Conservation (phyloP, 2,888 invertebrate genomes). For the Agriotes lineatus region DNA sequence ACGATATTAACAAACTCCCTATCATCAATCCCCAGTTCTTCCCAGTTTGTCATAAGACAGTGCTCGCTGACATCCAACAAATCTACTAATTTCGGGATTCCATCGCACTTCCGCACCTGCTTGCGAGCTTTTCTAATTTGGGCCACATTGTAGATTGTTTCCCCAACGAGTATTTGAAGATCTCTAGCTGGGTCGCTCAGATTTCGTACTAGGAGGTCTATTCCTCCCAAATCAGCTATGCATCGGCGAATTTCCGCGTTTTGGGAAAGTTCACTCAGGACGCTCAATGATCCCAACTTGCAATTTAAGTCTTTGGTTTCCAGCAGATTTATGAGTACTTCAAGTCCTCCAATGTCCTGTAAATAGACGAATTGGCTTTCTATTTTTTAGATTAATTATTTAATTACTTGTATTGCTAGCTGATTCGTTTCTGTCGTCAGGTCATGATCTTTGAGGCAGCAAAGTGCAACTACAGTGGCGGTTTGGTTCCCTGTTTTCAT, state of each 20-base stretch:
- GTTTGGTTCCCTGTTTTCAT: slow-evolving; percentile 97
- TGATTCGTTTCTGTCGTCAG: slow-evolving; percentile 85
- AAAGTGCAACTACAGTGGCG: slow-evolving; percentile 91
- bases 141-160: slow-evolving; percentile 91
- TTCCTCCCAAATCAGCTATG: slow-evolving; percentile 84
- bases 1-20: slow-evolving; percentile 78
- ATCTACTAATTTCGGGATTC: slow-evolving; percentile 79
- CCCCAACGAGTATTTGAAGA: slow-evolving; percentile 88
- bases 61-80: slow-evolving; percentile 80
- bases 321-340: slow-evolving; percentile 90
- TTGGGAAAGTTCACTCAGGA: slow-evolving; percentile 84
- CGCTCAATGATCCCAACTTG: slow-evolving; percentile 86
- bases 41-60: slow-evolving; percentile 71
- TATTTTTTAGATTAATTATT: not conserved
- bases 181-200: slow-evolving; percentile 87
- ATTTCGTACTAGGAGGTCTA: slow-evolving; percentile 83
- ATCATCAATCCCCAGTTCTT: slow-evolving; percentile 74
- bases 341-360: slow-evolving; percentile 90
- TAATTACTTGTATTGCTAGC: slow-evolving; percentile 75
- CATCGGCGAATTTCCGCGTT: slow-evolving; percentile 82
- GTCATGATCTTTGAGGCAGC: slow-evolving; percentile 91
- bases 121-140: slow-evolving; percentile 74
- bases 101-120: slow-evolving; percentile 60
- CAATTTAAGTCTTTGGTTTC: slow-evolving; percentile 93
- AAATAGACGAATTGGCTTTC: not conserved